Conservation (phyloP, 2,797 vertebrate species). For the Sebastes nivosus region DNA sequence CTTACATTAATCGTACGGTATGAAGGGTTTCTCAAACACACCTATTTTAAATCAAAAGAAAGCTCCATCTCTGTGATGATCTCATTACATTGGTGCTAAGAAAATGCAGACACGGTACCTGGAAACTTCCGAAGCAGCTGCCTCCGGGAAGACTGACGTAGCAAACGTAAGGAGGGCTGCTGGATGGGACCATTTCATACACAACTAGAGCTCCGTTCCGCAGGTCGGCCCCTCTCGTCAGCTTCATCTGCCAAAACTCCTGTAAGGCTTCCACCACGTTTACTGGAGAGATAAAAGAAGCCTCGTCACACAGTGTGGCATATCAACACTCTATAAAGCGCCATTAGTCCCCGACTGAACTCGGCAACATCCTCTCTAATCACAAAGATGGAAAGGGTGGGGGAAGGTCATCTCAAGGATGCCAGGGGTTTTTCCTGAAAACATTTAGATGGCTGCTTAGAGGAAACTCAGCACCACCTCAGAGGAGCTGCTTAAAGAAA, state of each 20-base stretch:
- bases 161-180: slow-evolving; percentile 94
- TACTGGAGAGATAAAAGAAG: slow-evolving; percentile 79
- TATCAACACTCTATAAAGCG: neutral
- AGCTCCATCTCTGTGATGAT: neutral
- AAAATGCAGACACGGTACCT: slow-evolving; percentile 79
- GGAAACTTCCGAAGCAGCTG: slow-evolving; percentile 98
- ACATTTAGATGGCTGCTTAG: slow-evolving; percentile 34
- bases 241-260: slow-evolving; percentile 99
- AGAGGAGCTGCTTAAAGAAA: slow-evolving; percentile 34
- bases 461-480: slow-evolving; percentile 55
- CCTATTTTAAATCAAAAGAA: neutral
- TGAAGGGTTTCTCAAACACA: neutral
- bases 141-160: slow-evolving; percentile 96
- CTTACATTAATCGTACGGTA: neutral
- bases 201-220: slow-evolving; percentile 95
- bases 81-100: neutral
- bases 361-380: slow-evolving; percentile 46
- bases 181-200: slow-evolving; percentile 97
- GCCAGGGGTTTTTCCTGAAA: slow-evolving; percentile 55
- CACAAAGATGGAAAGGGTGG: slow-evolving; percentile 42
- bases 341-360: neutral
- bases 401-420: slow-evolving; percentile 40
- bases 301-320: neutral
- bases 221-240: slow-evolving; percentile 93
- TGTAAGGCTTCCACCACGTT: slow-evolving; percentile 98